Evolutionary conservation across 2,888 invertebrate genomes (phyloP).

Genomic region (Quadroppia sp.): DNA sequence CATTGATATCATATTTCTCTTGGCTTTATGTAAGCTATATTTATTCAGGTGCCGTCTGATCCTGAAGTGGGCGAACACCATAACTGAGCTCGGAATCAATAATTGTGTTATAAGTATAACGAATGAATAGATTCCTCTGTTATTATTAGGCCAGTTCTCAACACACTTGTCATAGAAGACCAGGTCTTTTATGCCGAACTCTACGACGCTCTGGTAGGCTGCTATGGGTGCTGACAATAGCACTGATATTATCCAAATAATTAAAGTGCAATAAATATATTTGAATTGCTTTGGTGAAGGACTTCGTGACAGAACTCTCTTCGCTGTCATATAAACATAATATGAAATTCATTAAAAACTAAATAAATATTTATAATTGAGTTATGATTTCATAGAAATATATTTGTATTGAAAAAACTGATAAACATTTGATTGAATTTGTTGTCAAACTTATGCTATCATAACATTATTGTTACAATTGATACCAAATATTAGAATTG

Average conservation of each 20-base stretch:
- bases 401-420: too few relatives aligned
- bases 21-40: not conserved
- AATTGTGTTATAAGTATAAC: not conserved
- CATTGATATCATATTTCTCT: too few relatives aligned
- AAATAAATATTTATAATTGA: too few relatives aligned
- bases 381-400: too few relatives aligned
- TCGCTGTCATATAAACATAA: too few relatives aligned
- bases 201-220: slow-evolving; percentile 53
- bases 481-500: too few relatives aligned
- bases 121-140: not conserved
- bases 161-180: slow-evolving; percentile 53
- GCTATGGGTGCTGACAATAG: slow-evolving; percentile 56
- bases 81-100: not conserved
- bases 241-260: slow-evolving; percentile 55
- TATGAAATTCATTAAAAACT: too few relatives aligned
- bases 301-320: too few relatives aligned
- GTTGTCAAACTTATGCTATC: too few relatives aligned
- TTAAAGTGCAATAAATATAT: not conserved
- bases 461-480: too few relatives aligned
- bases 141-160: slow-evolving; percentile 52
- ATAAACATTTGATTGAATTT: too few relatives aligned
- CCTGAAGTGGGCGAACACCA: not conserved
- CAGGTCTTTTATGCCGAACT: slow-evolving; percentile 49
- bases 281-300: not conserved
- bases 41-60: not conserved